Base-by-base conservation (phyloP, 2,888 invertebrate species). In the Xestoiulus laeticollis region DNA sequence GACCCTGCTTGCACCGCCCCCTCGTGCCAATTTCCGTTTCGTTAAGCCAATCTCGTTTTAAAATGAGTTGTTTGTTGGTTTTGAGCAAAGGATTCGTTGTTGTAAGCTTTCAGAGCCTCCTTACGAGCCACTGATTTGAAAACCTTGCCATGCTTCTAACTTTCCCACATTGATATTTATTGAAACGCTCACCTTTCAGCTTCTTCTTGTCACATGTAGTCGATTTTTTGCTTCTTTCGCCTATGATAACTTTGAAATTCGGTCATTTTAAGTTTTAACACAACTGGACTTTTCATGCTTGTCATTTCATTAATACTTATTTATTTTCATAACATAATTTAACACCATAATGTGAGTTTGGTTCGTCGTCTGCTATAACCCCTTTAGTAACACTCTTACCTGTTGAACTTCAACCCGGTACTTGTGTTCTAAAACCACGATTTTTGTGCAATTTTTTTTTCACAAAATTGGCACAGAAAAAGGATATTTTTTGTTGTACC, bases 131-230 rank as follows among this genome's bases (percentile, higher is more conserved):
- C 68, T 68, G 68, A 26, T 26, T 68, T 68, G 68, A 68, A 68
- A 68, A 68, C 68, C 68, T 68, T 68, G 3, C 59, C 59, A 59
- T 59, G 59, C 59, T 59, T 59, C 1, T 6, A 19, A 59, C 19
- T n/a, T 59, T n/a, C 8, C 68, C 68, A 22, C 10, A 26, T 68
- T 68, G 68, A 68, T 68, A 68, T 68, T 22, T 68, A 68, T 68
- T 68, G 68, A 68, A 68, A 68, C 68, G 68, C 68, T 68, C 68
- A 68, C 68, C 68, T 68, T 68, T 68, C 68, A 22, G 22, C 68
- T 68, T 68, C 22, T 68, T 68, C 68, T 68, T 68, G 22, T 68
- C 68, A 68, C 68, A 22, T 68, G 68, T 22, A 68, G n/a, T 68
- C 68, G 22, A 26, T 5, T 22, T 68, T 68, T 68, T 38, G 1